A percentile compares a stretch with the other conserved stretches of the same genome.
phyloP scores from a whole-genome alignment of 2,797 vertebrate species.

The Distichodus sexfasciatus region DNA sequence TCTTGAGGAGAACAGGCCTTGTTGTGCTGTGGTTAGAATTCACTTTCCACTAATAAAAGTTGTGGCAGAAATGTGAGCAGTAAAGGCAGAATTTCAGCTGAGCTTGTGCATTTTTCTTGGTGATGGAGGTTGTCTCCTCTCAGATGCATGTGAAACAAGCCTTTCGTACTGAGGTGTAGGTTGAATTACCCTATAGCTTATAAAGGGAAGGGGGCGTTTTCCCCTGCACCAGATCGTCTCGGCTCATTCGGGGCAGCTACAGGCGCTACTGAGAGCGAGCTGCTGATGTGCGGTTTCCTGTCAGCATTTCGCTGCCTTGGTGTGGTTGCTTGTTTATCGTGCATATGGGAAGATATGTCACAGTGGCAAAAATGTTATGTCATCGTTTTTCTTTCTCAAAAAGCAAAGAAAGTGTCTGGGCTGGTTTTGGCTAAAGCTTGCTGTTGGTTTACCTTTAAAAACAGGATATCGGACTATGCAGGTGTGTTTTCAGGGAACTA shows the following conservation, averaged over 20 bases:
- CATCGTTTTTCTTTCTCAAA: slow-evolving; percentile 5
- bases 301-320: slow-evolving; percentile 1
- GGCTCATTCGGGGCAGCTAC: slow-evolving; percentile 12
- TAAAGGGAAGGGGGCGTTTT: neutral
- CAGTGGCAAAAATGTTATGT: slow-evolving; percentile 14
- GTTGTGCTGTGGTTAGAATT: too few species aligned
- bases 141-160: neutral
- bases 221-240: neutral
- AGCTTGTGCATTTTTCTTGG: neutral
- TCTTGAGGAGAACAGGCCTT: too few species aligned
- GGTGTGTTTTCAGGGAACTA: too few species aligned
- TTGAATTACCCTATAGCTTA: neutral
- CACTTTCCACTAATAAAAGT: too few species aligned
- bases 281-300: slow-evolving; percentile 38
- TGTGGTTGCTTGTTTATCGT: slow-evolving; percentile 16
- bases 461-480: too few species aligned
- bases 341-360: slow-evolving; percentile 12
- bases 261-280: slow-evolving; percentile 20
- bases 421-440: neutral
- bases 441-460: too few species aligned
- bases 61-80: too few species aligned
- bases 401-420: neutral
- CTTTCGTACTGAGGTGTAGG: neutral
- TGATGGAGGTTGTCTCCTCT: neutral
- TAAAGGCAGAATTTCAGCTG: too few species aligned